A percentile compares a stretch with the other conserved stretches of the same genome.
Evolutionary conservation across 2,113 vertebrate genomes (phyloP).

Genomic region (Paramormyrops kingsleyae): DNA sequence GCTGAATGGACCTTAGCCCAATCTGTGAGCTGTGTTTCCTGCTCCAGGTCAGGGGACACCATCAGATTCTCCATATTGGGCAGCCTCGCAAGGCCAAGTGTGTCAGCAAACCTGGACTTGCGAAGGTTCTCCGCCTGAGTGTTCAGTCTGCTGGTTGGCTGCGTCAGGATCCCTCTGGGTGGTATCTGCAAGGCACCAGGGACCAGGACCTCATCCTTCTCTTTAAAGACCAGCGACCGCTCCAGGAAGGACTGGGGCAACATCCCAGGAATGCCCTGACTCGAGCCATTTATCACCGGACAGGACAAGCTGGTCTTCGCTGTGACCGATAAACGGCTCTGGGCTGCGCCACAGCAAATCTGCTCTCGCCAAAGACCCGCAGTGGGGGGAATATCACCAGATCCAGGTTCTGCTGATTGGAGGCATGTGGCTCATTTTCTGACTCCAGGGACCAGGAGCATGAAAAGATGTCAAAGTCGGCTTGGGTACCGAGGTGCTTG

Average conservation of each 20-base stretch:
- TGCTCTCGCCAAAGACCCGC: conserved; percentile 30
- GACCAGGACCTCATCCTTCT: conserved; percentile 58
- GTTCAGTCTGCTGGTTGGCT: conserved; percentile 35
- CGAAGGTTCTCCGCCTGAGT: conserved; percentile 43
- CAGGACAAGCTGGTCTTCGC: conserved; percentile 50
- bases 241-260: conserved; percentile 54
- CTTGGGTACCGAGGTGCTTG: conserved; percentile 42
- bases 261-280: conserved; percentile 22
- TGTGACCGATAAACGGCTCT: conserved; percentile 46
- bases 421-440: conserved; percentile 62
- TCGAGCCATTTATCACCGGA: conserved; percentile 27
- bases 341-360: conserved; percentile 19
- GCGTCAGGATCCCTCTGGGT: conserved; percentile 74
- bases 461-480: conserved; percentile 44
- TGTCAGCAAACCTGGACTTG: conserved; percentile 63
- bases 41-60: conserved; percentile 29
- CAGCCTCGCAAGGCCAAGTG: conserved; percentile 28
- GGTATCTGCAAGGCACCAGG: conserved; percentile 37
- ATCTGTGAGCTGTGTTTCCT: not conserved
- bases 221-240: conserved; percentile 61
- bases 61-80: not conserved
- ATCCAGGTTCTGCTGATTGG: conserved; percentile 56
- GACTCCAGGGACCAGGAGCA: conserved; percentile 49
- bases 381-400: conserved; percentile 32
- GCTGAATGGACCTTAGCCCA: not conserved